These are phyloP conservation scores for Lutjanus argentimaculatus DNA, from an alignment of 2,797 vertebrate genomes.

Conservation along the genomic window DNA sequence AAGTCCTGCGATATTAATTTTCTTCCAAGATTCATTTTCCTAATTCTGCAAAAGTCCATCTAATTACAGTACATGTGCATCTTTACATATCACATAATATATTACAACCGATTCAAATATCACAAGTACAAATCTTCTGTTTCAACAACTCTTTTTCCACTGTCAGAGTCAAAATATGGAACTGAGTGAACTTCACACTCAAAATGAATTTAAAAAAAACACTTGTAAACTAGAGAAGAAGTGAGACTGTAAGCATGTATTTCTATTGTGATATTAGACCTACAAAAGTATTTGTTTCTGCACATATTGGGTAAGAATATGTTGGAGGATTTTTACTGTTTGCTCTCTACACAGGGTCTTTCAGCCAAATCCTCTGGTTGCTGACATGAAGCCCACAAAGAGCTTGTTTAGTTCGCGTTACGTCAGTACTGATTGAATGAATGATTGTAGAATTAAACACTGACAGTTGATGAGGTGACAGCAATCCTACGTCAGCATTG, in stretches of 20 bases:
- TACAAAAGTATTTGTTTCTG: background rate
- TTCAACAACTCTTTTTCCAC: background rate
- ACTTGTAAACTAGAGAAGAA: background rate
- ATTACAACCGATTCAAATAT: background rate
- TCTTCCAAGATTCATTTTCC: background rate
- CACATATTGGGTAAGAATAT: background rate
- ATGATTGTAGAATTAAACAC: conserved; percentile 30
- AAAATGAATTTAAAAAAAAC: background rate
- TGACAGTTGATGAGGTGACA: conserved; percentile 37
- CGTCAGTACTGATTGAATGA: conserved; percentile 43
- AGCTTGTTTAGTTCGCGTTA: conserved; percentile 13
- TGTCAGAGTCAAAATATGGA: background rate
- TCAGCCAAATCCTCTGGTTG: conserved; percentile 19
- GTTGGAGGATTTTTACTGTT: conserved; percentile 25
- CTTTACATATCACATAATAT: background rate
- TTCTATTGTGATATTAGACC: conserved; percentile 20
- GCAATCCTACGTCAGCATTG: conserved; percentile 41
- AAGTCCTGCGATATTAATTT: background rate
- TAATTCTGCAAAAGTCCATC: no score
- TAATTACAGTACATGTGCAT: no score
- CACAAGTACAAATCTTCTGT: background rate
- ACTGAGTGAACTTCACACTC: background rate
- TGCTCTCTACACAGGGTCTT: conserved; percentile 1
- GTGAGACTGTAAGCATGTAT: background rate
- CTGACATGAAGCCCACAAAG: conserved; percentile 21